Evolutionary conservation across 2,797 vertebrate species (phyloP), one percentile per base, ranked within the genome.

Genomic region (Alosa sapidissima): DNA sequence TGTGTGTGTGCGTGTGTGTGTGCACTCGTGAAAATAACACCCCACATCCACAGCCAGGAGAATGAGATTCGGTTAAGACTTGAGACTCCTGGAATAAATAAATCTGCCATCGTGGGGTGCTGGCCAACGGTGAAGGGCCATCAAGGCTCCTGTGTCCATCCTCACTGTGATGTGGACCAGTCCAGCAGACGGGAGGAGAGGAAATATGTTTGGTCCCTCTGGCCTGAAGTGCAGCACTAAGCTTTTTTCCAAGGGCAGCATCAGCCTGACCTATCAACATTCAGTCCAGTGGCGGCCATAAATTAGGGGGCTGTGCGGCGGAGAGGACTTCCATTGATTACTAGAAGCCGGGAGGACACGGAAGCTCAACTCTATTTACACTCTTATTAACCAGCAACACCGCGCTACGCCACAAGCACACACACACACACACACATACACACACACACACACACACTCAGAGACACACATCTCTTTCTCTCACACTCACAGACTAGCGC

Each of bases 251-350:
- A 87, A 91, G 91, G 92, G 93, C 93, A 90, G 90, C 62, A 84
- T 91, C 91, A 86, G 87, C 91, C 92, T 88, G 92, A 92, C 92
- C 93, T 87, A 88, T 92, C 90, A 93, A 89, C 91, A 91, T 88
- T 89, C 89, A 90, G 91, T 89, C 90, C 90, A 88, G 81, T 86
- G 84, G 90, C 88, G 84, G 91, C 88, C 85, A 92, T 94, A 94
- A 95, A 94, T 93, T 93, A 92, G 85, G 47, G 87, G 84, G 87
- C 82, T 45, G 89, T 85, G 86, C 86, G 89, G 90, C 87, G 88
- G 88, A 91, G 90, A 90, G 90, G 91, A 93, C 89, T 84, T 89
- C 54, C 92, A 95, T 95, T 90, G 94, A 95, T 95, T 90, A 90
- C 78, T 0, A 88, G 90, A 86, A 88, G 89, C 87, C 88, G 81